A percentile compares a stretch with the other conserved stretches of the same genome.
Conservation (phyloP, 2,888 invertebrate genomes). For the Catocala nupta region DNA sequence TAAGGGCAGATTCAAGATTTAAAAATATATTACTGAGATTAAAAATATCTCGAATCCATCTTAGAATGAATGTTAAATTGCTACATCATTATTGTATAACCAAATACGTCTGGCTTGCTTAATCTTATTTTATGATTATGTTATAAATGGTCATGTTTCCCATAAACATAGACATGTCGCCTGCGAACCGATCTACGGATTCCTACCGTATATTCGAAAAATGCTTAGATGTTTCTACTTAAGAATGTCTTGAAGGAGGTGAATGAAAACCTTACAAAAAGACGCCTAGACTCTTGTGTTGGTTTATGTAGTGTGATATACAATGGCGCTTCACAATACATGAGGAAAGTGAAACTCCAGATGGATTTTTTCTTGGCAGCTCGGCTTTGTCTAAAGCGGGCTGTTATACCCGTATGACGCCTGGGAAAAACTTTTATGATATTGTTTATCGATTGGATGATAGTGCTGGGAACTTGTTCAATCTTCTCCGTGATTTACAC, state of each 20-base stretch:
- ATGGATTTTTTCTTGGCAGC: slow-evolving; percentile 66
- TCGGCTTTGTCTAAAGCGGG: slow-evolving; percentile 64
- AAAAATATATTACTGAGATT: background rate
- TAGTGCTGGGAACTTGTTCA: slow-evolving; percentile 47
- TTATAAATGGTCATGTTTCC: slow-evolving; percentile 23
- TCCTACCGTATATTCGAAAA: background rate
- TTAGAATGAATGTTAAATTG: slow-evolving; percentile 56
- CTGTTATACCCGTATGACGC: slow-evolving; percentile 64
- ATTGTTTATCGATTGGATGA: slow-evolving; percentile 63
- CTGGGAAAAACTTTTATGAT: slow-evolving; percentile 71
- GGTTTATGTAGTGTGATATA: slow-evolving; percentile 57
- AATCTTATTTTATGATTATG: slow-evolving; percentile 47
- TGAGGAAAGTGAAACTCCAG: slow-evolving; percentile 74
- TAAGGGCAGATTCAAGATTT: too few species aligned
- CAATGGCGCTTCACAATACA: slow-evolving; percentile 68
- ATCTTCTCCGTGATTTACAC: slow-evolving; percentile 48
- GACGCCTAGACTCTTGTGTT: slow-evolving; percentile 55
- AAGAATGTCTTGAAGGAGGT: slow-evolving; percentile 30
- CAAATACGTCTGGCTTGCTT: slow-evolving; percentile 56
- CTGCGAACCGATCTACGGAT: background rate
- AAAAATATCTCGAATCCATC: slow-evolving; percentile 38
- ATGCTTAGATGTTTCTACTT: slow-evolving; percentile 11
- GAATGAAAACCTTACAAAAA: slow-evolving; percentile 63
- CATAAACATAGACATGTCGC: slow-evolving; percentile 27
- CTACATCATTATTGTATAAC: slow-evolving; percentile 53